A percentile compares a stretch with the other conserved stretches of the same genome.
Evolutionary conservation across 2,888 invertebrate genomes (phyloP).

Genomic region (Ennomos fuscantarius): DNA sequence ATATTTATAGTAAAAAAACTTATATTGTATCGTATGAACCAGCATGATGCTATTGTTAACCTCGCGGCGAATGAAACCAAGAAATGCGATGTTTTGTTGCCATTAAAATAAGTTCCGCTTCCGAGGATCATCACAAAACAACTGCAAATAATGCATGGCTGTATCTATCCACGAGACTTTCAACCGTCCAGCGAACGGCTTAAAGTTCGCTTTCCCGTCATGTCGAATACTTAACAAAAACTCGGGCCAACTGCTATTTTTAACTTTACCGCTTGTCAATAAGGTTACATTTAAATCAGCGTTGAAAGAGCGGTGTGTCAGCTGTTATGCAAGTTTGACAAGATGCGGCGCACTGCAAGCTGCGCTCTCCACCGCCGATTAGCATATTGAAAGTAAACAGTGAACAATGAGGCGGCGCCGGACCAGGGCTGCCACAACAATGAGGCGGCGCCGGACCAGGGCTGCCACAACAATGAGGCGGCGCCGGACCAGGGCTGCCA

Average conservation of each 20-base stretch:
- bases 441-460: too few relatives aligned
- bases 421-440: too few relatives aligned
- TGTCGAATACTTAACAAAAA: background rate
- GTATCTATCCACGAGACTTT: background rate
- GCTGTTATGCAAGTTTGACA: conserved; percentile 7
- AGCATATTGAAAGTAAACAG: conserved; percentile 10
- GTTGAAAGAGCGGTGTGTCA: conserved; percentile 3
- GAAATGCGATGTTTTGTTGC: conserved; percentile 4
- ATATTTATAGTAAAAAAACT: too few relatives aligned
- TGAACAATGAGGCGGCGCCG: too few relatives aligned
- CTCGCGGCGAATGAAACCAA: background rate
- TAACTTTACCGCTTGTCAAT: background rate
- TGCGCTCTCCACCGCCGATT: conserved; percentile 3
- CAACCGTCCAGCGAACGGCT: background rate
- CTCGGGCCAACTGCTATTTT: background rate
- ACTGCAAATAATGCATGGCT: conserved; percentile 11
- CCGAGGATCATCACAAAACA: conserved; percentile 13
- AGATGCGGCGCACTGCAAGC: conserved; percentile 17
- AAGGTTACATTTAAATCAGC: background rate
- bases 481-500: too few relatives aligned
- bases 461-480: too few relatives aligned
- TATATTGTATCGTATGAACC: too few relatives aligned
- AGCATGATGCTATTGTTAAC: background rate
- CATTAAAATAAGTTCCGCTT: conserved; percentile 14
- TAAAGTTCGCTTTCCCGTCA: background rate